These are phyloP conservation scores for Pteropus rufus DNA, from an alignment of 2,797 vertebrate genomes.

Conservation along the genomic window DNA sequence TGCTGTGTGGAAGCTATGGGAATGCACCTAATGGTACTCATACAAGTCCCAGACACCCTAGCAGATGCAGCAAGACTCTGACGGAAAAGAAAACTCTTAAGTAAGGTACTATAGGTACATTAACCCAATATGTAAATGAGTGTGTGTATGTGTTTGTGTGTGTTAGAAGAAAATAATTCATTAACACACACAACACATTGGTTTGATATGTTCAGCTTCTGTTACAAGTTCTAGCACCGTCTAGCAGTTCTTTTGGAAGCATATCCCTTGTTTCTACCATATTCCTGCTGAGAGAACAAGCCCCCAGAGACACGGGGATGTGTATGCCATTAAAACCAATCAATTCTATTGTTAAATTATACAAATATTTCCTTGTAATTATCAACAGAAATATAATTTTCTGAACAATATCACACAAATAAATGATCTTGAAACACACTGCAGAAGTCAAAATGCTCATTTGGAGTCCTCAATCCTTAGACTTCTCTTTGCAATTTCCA, in stretches of 20 bases:
- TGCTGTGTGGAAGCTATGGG: constrained; percentile 13
- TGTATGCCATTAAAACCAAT: constrained; percentile 35
- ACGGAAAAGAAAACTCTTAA: neutral
- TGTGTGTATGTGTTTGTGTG: neutral
- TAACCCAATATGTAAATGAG: neutral
- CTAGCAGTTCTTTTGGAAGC: constrained; percentile 20
- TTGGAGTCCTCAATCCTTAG: neutral
- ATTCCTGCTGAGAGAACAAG: neutral
- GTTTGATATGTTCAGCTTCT: neutral
- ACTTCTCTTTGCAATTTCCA: neutral
- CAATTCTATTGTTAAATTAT: constrained; percentile 38
- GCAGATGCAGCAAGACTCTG: neutral
- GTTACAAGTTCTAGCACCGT: neutral
- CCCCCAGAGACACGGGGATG: neutral
- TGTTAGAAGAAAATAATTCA: neutral
- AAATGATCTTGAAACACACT: neutral
- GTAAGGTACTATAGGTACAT: neutral
- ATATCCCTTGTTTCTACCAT: neutral
- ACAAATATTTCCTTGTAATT: constrained; percentile 53
- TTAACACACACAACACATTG: neutral
- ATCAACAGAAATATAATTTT: constrained; percentile 50
- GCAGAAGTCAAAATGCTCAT: neutral
- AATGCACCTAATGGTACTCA: constrained; percentile 52
- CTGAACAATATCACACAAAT: constrained; percentile 21
- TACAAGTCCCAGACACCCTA: neutral